These are phyloP conservation scores for Blennius ocellaris DNA, from an alignment of 2,113 vertebrate genomes.

Conservation along the genomic window DNA sequence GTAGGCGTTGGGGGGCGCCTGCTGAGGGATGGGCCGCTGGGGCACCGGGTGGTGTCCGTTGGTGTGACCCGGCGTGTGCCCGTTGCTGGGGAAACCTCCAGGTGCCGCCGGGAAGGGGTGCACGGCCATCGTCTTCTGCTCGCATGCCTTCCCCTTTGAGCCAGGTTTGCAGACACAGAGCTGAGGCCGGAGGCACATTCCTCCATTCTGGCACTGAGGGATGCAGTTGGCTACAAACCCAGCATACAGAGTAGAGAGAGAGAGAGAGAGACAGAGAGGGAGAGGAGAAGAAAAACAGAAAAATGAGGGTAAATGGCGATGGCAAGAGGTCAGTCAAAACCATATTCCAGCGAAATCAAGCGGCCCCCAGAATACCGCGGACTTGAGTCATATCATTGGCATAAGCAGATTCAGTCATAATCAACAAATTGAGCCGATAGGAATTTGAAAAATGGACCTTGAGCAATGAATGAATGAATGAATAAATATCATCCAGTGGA, in stretches of 20 bases:
- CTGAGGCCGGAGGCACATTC: conserved; percentile 95
- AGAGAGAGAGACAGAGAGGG: conserved; percentile 41
- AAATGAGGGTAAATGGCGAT: conserved; percentile 30
- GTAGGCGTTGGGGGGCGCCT: conserved; percentile 80
- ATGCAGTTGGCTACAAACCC: conserved; percentile 90
- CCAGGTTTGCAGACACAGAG: conserved; percentile 95
- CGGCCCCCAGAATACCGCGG: neutral
- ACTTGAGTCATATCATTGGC: neutral
- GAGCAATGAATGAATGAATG: no score
- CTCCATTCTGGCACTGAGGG: conserved; percentile 95
- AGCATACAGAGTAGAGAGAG: conserved; percentile 50
- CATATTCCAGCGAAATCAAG: conserved; percentile 6
- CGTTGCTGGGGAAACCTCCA: conserved; percentile 78
- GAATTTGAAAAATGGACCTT: no score
- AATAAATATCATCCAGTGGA: no score
- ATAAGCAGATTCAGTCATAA: no score
- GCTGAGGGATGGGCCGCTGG: conserved; percentile 88
- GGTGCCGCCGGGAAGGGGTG: conserved; percentile 75
- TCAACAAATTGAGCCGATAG: no score
- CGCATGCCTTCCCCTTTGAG: conserved; percentile 91
- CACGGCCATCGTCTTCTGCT: conserved; percentile 82
- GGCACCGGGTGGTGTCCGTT: conserved; percentile 75
- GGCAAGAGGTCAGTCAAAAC: neutral
- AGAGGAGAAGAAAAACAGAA: neutral
- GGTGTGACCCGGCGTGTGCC: conserved; percentile 82